A percentile compares a stretch with the other conserved stretches of the same genome.
These are phyloP conservation scores for Heterodera filipjevi DNA, from an alignment of 2,888 invertebrate genomes.

Conservation along the genomic window DNA sequence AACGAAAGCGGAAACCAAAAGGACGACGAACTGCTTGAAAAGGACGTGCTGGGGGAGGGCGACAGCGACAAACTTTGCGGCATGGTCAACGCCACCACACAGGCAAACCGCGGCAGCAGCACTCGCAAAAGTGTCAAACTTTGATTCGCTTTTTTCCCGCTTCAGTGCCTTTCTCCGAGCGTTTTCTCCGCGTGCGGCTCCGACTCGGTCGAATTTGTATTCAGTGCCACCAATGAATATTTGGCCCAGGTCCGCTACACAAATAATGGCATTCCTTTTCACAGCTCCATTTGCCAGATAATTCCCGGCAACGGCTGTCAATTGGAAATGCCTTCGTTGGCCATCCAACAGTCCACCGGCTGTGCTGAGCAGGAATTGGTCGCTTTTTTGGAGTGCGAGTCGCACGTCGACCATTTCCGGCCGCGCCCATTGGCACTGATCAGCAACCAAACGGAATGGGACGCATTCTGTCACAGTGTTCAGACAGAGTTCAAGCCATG, in stretches of 20 bases:
- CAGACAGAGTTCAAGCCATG: slow-evolving; percentile 54
- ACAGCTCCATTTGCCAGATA: neutral
- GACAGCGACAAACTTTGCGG: slow-evolving; percentile 12
- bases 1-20: neutral
- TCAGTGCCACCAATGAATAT: slow-evolving; percentile 37
- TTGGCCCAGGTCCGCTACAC: slow-evolving; percentile 35
- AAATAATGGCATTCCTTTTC: neutral
- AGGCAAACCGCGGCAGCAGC: too few species aligned
- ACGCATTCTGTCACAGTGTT: slow-evolving; percentile 53
- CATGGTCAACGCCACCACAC: slow-evolving; percentile 10
- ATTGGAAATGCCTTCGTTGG: slow-evolving; percentile 39
- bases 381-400: slow-evolving; percentile 56
- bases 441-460: slow-evolving; percentile 52
- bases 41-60: neutral
- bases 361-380: slow-evolving; percentile 45
- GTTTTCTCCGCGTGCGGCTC: slow-evolving; percentile 23
- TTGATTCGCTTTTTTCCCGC: too few species aligned
- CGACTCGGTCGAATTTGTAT: slow-evolving; percentile 26
- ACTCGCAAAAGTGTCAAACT: too few species aligned
- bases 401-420: slow-evolving; percentile 53
- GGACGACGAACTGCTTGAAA: neutral
- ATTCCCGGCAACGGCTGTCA: slow-evolving; percentile 31
- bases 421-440: slow-evolving; percentile 58
- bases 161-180: slow-evolving; percentile 19
- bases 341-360: slow-evolving; percentile 42